Evolutionary conservation across 2,113 vertebrate genomes (phyloP), one percentile per base, ranked within the genome.

Genomic region (Ctenomys sociabilis): DNA sequence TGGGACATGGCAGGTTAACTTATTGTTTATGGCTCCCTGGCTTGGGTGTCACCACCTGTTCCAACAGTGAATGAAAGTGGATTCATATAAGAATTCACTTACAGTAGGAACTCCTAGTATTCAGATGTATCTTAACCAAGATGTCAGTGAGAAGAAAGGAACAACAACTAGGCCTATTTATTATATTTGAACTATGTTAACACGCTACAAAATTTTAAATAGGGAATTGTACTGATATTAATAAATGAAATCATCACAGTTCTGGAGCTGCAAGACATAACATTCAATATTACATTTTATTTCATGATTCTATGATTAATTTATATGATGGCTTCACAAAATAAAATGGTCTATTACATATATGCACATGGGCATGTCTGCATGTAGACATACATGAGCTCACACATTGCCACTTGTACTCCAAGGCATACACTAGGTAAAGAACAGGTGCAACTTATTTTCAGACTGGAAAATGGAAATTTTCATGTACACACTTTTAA

Each of bases 401-500:
- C 22, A 91, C 8, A 92, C 11, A 49, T 19, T 35, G 52, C 21
- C 75, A n/a, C 35, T 90, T 92, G 49, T 95, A 52, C 85, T 94
- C 61, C 40, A 45, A 89, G 90, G 59, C 35, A 64, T 8, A 90
- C 32, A n/a, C 13, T 70, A 52, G 91, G 21, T 64, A 8, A 68
- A 94, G 3, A 12, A 37, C 75, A 80, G 30, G 12, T 57, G 57
- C 0, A 85, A 72, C 82, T 85, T 61, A 64, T 91, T 72, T 96
- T 32, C 9, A 90, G 81, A 17, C 43, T 94, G n/a, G 26, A 88
- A 68, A 84, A 88, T n/a, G 40, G 49, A 24, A 57, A 84, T 88
- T n/a, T 73, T 93, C 14, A 63, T 49, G 86, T 88, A 70, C 8
- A 90, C 73, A 72, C 37, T 94, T 95, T 90, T 94, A 16, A 85